Percentiles rank a stretch among this genome's conserved stretches.
Evolutionary conservation across 2,888 invertebrate species (phyloP).

Genomic region (Orgyia antiqua): DNA sequence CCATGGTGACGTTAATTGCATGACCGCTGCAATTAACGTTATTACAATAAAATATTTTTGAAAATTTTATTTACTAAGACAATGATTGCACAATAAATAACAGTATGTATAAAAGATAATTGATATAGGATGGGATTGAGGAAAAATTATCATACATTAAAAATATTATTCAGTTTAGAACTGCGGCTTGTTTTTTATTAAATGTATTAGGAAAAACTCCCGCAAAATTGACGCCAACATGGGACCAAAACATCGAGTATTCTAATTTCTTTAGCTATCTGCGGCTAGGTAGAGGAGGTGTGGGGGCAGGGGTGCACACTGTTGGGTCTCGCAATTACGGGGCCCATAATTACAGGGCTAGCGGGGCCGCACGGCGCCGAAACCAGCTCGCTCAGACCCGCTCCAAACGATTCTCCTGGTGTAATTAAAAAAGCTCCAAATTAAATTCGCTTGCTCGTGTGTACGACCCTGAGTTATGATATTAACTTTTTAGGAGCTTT

Average conservation of each 20-base stretch:
- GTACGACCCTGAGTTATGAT: slow-evolving; percentile 68
- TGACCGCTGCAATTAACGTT: no score
- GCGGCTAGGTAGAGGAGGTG: slow-evolving; percentile 46
- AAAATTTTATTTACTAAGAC: no score
- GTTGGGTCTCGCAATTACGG: slow-evolving; percentile 71
- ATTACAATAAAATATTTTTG: no score
- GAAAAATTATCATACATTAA: no score
- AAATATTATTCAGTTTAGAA: no score
- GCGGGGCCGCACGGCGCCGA: slow-evolving; percentile 67
- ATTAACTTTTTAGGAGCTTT: slow-evolving; percentile 75
- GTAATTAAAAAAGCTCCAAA: slow-evolving; percentile 78
- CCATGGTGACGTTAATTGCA: no score
- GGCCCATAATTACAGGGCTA: slow-evolving; percentile 75
- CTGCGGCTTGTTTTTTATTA: no score
- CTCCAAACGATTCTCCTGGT: slow-evolving; percentile 61
- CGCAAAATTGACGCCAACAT: no score
- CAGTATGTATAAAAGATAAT: no score
- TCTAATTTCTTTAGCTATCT: slow-evolving; percentile 49
- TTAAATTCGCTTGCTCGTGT: slow-evolving; percentile 78
- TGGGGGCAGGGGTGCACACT: slow-evolving; percentile 47
- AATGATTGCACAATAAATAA: no score
- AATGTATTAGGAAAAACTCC: no score
- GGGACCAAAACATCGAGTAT: slow-evolving; percentile 24
- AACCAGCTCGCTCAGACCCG: slow-evolving; percentile 52
- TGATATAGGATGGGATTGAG: no score